Evolutionary conservation across 2,888 invertebrate species (phyloP).

Genomic region (Leucophenga maculata): DNA sequence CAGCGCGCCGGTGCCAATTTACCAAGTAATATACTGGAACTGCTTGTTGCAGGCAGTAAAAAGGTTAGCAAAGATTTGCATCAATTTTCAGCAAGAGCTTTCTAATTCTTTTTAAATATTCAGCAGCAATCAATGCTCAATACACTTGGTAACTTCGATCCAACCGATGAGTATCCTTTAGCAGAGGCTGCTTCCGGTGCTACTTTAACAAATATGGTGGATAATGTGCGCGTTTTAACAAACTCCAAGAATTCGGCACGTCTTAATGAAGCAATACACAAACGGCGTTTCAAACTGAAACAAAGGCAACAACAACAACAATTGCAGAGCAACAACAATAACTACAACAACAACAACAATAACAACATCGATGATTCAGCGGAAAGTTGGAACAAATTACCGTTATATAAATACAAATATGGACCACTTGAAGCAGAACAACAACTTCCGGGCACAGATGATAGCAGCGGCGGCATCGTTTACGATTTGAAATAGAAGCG

Average conservation of each 20-base stretch:
- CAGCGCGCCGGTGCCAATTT: constrained; percentile 17
- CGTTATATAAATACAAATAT: constrained; percentile 24
- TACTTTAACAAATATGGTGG: neutral
- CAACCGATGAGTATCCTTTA: neutral
- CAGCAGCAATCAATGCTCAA: neutral
- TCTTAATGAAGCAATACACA: neutral
- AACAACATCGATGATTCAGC: constrained; percentile 25
- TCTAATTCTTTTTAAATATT: too few relatives aligned
- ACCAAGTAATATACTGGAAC: constrained; percentile 1
- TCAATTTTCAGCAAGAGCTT: too few relatives aligned
- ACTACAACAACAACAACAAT: constrained; percentile 36
- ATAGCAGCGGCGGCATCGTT: neutral
- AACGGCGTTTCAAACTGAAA: constrained; percentile 12
- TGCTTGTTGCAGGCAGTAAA: constrained; percentile 31
- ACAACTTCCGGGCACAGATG: constrained; percentile 20
- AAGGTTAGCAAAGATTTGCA: too few relatives aligned
- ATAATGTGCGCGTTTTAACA: neutral
- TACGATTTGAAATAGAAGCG: constrained; percentile 3
- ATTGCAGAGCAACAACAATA: constrained; percentile 22
- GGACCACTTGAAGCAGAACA: neutral
- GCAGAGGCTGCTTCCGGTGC: neutral
- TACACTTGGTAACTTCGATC: neutral
- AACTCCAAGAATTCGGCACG: neutral
- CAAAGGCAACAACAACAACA: constrained; percentile 6
- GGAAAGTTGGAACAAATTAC: constrained; percentile 35